phyloP scores from a whole-genome alignment of 2,113 vertebrate genomes.

The Scalopus aquaticus region DNA sequence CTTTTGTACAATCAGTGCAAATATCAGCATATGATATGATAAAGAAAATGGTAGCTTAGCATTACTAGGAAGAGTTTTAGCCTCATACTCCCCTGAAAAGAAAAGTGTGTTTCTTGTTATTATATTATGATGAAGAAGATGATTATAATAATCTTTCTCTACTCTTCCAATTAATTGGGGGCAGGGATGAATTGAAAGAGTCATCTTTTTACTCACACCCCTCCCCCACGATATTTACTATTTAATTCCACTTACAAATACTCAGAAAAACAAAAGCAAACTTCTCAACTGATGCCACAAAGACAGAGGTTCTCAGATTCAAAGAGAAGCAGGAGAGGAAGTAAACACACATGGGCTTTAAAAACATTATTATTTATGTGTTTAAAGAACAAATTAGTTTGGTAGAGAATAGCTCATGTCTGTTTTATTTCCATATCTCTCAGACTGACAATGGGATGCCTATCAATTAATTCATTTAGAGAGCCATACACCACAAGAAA shows the following conservation, averaged over 20 bases:
- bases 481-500: constrained; percentile 76
- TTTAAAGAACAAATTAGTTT: constrained; percentile 71
- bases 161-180: neutral
- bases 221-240: neutral
- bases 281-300: neutral
- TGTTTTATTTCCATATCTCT: constrained; percentile 73
- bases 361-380: constrained; percentile 56
- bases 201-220: neutral
- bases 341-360: neutral
- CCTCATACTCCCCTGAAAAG: neutral
- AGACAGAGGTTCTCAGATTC: neutral
- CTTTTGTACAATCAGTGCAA: neutral
- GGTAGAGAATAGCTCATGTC: constrained; percentile 60
- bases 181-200: neutral
- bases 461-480: constrained; percentile 81
- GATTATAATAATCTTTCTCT: neutral
- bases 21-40: neutral
- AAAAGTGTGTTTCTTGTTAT: neutral
- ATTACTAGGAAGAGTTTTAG: neutral
- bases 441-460: constrained; percentile 71
- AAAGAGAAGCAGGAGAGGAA: constrained; percentile 7
- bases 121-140: neutral
- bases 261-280: neutral
- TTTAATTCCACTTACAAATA: constrained; percentile 34
- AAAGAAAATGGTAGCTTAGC: neutral